phyloP scores from a whole-genome alignment of 2,113 vertebrate genomes.

The Meleagris gallopavo region DNA sequence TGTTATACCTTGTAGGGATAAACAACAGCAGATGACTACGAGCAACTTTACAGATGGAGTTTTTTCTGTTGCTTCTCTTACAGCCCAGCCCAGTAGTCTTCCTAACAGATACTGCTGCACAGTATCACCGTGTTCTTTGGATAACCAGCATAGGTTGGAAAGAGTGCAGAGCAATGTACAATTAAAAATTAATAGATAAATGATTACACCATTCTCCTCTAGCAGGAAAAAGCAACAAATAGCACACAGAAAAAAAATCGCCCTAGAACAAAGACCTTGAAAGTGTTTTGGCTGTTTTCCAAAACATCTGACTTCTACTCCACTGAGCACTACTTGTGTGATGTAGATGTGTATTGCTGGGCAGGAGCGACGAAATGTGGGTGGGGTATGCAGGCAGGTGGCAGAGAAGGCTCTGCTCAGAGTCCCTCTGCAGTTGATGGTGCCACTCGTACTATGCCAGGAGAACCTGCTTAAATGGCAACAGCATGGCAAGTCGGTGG shows the following conservation, averaged over 20 bases:
- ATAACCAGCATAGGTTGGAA: conserved; percentile 22
- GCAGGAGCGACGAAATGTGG: neutral
- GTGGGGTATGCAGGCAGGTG: fast-evolving
- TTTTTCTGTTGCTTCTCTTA: neutral
- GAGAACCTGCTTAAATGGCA: neutral
- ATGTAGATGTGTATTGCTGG: neutral
- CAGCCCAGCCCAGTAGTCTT: neutral
- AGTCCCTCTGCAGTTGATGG: neutral
- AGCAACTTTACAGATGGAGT: neutral
- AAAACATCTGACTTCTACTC: neutral
- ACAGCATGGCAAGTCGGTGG: neutral
- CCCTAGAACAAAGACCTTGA: conserved; percentile 13
- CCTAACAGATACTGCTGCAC: neutral
- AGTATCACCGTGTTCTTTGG: neutral
- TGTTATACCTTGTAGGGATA: neutral
- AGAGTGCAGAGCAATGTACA: conserved; percentile 29
- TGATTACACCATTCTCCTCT: conserved; percentile 11
- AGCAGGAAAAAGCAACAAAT: neutral
- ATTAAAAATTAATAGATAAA: conserved; percentile 57
- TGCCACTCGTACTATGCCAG: fast-evolving
- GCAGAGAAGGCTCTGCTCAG: neutral
- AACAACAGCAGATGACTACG: neutral
- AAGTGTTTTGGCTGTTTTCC: conserved; percentile 41
- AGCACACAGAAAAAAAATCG: neutral
- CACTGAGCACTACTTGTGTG: neutral